phyloP scores from a whole-genome alignment of 2,888 invertebrate genomes.

The Empis stercorea region DNA sequence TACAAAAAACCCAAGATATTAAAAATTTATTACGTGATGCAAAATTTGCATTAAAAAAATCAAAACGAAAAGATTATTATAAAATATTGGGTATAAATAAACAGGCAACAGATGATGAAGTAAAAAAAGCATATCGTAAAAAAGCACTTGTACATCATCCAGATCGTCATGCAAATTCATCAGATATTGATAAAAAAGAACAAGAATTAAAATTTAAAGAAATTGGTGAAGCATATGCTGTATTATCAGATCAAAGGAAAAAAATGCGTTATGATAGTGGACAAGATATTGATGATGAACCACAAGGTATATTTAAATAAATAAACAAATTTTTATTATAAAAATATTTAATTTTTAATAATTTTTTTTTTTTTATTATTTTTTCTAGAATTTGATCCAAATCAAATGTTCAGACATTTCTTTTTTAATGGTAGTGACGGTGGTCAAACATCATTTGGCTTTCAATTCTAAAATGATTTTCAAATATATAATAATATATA shows the following conservation, averaged over 20 bases:
- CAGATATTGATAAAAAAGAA: conserved; percentile 70
- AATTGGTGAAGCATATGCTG: conserved; percentile 88
- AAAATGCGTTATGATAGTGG: conserved; percentile 83
- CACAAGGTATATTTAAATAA: conserved; percentile 24
- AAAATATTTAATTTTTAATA: neutral
- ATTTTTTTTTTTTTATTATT: conserved; percentile 19
- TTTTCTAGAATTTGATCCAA: conserved; percentile 64
- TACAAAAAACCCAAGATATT: conserved; percentile 70
- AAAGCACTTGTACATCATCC: conserved; percentile 83
- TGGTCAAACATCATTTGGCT: conserved; percentile 36
- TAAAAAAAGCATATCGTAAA: conserved; percentile 77
- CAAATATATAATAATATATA: neutral
- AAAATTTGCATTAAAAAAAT: conserved; percentile 76
- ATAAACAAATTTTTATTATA: neutral
- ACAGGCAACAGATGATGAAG: conserved; percentile 76
- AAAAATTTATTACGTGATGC: conserved; percentile 73
- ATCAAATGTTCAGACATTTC: conserved; percentile 74
- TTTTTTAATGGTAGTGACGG: conserved; percentile 49
- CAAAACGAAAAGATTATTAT: conserved; percentile 92
- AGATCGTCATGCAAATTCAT: conserved; percentile 82
- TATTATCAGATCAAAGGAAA: conserved; percentile 83
- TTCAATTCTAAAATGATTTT: conserved; percentile 25
- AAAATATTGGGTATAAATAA: conserved; percentile 82
- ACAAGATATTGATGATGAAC: conserved; percentile 68
- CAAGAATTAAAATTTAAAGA: conserved; percentile 93